Evolutionary conservation across 2,888 invertebrate species (phyloP).

Genomic region (Corbicula japonica): DNA sequence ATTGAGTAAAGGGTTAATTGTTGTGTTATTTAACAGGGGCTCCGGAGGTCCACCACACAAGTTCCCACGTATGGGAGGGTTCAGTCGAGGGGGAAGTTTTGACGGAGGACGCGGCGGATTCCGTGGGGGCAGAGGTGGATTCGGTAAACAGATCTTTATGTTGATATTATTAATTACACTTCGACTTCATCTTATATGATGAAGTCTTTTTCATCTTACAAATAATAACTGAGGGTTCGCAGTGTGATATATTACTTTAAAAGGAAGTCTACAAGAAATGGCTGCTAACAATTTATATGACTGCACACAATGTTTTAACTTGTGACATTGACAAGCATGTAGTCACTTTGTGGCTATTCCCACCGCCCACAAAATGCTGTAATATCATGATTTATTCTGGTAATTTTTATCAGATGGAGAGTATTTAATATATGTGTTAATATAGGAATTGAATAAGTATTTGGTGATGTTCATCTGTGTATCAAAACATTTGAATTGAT

Average conservation of each 20-base stretch:
- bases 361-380: no score
- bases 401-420: no score
- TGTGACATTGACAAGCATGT: no score
- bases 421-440: no score
- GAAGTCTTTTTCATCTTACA: not conserved
- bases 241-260: not conserved
- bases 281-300: not conserved
- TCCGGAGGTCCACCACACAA: conserved; percentile 34
- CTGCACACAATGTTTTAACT: not conserved
- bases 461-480: no score
- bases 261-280: not conserved
- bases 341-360: no score
- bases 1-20: not conserved
- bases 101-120: conserved; percentile 63
- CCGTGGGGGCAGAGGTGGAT: conserved; percentile 46
- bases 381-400: no score
- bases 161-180: not conserved
- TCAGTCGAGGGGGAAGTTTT: conserved; percentile 54
- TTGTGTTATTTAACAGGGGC: not conserved
- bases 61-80: conserved; percentile 47
- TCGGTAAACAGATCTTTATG: conserved; percentile 10
- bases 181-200: not conserved
- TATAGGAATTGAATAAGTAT: no score
- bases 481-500: no score
- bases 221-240: not conserved